Conservation (phyloP, 37 sponge, comb jelly and placozoan genomes). For the Haliclona indistincta region DNA sequence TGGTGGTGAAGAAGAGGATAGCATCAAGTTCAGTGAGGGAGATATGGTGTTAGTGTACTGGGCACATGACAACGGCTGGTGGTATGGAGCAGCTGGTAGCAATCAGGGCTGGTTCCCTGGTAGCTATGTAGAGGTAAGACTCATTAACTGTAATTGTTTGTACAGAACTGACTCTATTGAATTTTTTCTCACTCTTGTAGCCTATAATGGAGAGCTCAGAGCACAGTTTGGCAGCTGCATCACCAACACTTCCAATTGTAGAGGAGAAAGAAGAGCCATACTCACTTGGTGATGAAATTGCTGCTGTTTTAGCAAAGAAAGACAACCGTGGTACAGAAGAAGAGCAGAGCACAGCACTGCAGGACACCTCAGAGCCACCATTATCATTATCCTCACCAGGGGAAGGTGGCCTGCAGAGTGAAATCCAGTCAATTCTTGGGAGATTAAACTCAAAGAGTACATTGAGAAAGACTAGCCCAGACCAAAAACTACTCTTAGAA, state of each 20-base stretch:
- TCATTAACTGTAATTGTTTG: too few species aligned
- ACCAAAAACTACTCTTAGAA: background rate
- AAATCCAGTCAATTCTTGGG: too few species aligned
- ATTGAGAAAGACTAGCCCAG: too few species aligned
- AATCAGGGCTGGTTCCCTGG: conserved; percentile 89
- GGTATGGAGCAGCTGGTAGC: conserved; percentile 65
- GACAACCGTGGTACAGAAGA: too few species aligned
- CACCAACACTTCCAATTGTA: background rate
- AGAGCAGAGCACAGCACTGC: too few species aligned
- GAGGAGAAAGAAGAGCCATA: background rate
- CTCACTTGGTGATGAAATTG: conserved; percentile 7
- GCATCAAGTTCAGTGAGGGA: conserved; percentile 68
- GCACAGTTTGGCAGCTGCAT: background rate
- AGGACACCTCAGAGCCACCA: too few species aligned
- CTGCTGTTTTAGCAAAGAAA: conserved; percentile 17
- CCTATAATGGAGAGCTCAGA: conserved; percentile 30
- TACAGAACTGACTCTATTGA: too few species aligned
- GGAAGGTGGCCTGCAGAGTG: too few species aligned
- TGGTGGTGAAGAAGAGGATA: conserved; percentile 59
- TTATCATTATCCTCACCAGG: background rate
- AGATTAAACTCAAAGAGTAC: too few species aligned
- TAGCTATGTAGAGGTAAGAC: conserved; percentile 81
- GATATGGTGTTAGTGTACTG: conserved; percentile 74
- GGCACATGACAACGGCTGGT: conserved; percentile 87
- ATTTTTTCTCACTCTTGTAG: background rate